Conservation (phyloP, 1,140 invertebrate species). For the Temnothorax longispinosus region DNA sequence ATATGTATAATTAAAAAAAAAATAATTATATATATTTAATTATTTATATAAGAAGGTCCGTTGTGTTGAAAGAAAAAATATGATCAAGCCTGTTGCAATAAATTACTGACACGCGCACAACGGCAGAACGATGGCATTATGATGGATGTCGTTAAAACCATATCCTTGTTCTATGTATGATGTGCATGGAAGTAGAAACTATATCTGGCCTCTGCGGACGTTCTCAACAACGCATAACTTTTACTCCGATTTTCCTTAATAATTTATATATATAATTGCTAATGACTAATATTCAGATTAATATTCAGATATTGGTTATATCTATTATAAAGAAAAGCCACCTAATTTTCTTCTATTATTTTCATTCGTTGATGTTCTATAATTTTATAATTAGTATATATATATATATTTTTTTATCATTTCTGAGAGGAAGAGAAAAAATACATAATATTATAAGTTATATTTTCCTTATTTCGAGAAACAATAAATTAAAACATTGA, state of each 20-base stretch:
- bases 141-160: conserved; percentile 82
- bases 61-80: conserved; percentile 40
- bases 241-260: conserved; percentile 7
- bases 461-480: background rate
- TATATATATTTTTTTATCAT: background rate
- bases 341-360: background rate
- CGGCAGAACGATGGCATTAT: conserved; percentile 66
- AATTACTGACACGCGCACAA: conserved; percentile 67
- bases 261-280: background rate
- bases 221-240: conserved; percentile 10
- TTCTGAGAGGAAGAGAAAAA: background rate
- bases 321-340: background rate
- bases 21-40: conserved; percentile 18
- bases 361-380: background rate
- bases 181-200: conserved; percentile 11
- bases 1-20: no score
- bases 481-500: background rate
- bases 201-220: background rate
- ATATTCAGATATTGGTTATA: background rate
- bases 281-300: conserved; percentile 6
- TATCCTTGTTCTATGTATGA: conserved; percentile 75
- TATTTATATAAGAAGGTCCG: conserved; percentile 16
- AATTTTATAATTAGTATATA: background rate
- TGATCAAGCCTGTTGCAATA: conserved; percentile 68
- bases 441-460: background rate